phyloP scores from a whole-genome alignment of 2,113 vertebrate genomes.

The Sus scrofa region T2T-Sscrofa CM000812.6:80506501-80507000 shows the following conservation, averaged over 20 bases:
- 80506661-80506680: slow-evolving; percentile 37
- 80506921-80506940: too few species aligned
- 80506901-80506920: too few species aligned
- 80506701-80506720: neutral
- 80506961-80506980: too few species aligned
- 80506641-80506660: slow-evolving; percentile 22
- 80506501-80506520: slow-evolving; percentile 40
- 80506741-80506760: neutral
- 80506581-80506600: slow-evolving; percentile 69
- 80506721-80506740: slow-evolving; percentile 4
- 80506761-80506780: neutral
- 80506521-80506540: slow-evolving; percentile 67
- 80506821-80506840: too few species aligned
- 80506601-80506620: slow-evolving; percentile 62
- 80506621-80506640: slow-evolving; percentile 66
- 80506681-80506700: neutral
- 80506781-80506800: too few species aligned
- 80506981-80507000: too few species aligned
- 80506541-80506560: slow-evolving; percentile 72
- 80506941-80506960: too few species aligned
- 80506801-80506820: too few species aligned
- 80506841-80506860: too few species aligned
- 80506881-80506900: too few species aligned
- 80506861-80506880: too few species aligned
- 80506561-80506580: slow-evolving; percentile 76